Evolutionary conservation across 2,113 vertebrate species (phyloP).

Genomic region (Cariama cristata): DNA sequence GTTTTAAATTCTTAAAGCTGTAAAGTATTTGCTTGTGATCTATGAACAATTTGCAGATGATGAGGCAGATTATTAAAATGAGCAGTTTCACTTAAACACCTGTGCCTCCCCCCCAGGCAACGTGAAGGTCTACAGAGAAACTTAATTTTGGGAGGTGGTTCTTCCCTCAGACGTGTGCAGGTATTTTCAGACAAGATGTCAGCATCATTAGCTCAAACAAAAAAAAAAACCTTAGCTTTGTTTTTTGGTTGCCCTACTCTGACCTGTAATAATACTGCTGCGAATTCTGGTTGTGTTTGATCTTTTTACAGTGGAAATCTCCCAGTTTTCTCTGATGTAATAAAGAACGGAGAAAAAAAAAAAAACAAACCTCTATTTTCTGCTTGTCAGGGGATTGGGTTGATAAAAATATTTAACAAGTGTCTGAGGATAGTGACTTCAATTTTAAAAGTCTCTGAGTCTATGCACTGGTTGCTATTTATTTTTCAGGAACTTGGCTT

Average conservation of each 20-base stretch:
- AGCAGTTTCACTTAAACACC: neutral
- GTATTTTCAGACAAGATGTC: neutral
- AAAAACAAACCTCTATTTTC: neutral
- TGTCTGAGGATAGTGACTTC: neutral
- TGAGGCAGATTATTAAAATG: neutral
- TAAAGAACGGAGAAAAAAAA: neutral
- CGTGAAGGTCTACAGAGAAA: neutral
- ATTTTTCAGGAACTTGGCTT: slow-evolving; percentile 86
- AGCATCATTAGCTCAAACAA: neutral
- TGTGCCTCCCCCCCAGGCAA: neutral
- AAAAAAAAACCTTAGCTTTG: neutral
- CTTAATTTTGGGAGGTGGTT: neutral
- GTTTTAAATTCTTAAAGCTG: neutral
- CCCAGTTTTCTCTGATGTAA: neutral
- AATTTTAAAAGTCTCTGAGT: neutral
- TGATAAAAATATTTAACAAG: neutral
- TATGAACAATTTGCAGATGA: neutral
- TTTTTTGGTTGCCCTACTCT: neutral
- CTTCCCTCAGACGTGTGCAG: neutral
- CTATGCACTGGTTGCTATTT: slow-evolving; percentile 22
- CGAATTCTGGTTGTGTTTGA: neutral
- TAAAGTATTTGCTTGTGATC: neutral
- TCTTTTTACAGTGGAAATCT: neutral
- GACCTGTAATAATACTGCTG: neutral
- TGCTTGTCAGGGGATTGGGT: neutral